phyloP scores from a whole-genome alignment of 1,140 invertebrate genomes.

The Delia radicum region DNA sequence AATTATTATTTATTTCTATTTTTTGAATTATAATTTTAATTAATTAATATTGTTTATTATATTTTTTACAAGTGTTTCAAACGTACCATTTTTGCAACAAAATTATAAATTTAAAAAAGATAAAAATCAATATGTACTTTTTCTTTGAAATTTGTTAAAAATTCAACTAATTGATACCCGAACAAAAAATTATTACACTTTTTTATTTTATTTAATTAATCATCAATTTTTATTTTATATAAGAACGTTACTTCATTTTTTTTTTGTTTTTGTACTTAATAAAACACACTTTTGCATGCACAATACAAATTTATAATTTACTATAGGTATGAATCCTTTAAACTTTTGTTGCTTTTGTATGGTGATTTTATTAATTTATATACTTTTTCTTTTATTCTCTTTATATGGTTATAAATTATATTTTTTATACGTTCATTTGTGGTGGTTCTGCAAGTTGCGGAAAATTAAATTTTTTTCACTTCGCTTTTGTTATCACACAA shows the following conservation, averaged over 20 bases:
- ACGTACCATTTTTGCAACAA: slow-evolving; percentile 37
- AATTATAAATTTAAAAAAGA: slow-evolving; percentile 5
- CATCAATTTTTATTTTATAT: no score
- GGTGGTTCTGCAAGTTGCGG: background rate
- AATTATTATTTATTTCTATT: background rate
- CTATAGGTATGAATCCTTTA: no score
- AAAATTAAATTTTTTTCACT: background rate
- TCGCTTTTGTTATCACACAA: background rate
- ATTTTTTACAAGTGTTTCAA: slow-evolving; percentile 50
- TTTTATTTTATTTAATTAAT: no score
- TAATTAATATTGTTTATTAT: background rate
- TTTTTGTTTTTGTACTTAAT: no score
- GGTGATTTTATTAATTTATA: background rate
- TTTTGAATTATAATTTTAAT: background rate
- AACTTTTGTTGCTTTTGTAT: background rate
- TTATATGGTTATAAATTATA: background rate
- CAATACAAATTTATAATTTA: no score
- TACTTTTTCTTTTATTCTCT: background rate
- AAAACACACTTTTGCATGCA: no score
- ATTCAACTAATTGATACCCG: background rate
- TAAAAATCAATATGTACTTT: background rate
- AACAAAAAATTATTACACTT: background rate
- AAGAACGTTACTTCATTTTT: no score
- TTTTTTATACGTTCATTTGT: background rate
- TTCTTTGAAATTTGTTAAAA: background rate